Conservation (phyloP, 1,140 invertebrate species). For the Kradibia gibbosae region DNA sequence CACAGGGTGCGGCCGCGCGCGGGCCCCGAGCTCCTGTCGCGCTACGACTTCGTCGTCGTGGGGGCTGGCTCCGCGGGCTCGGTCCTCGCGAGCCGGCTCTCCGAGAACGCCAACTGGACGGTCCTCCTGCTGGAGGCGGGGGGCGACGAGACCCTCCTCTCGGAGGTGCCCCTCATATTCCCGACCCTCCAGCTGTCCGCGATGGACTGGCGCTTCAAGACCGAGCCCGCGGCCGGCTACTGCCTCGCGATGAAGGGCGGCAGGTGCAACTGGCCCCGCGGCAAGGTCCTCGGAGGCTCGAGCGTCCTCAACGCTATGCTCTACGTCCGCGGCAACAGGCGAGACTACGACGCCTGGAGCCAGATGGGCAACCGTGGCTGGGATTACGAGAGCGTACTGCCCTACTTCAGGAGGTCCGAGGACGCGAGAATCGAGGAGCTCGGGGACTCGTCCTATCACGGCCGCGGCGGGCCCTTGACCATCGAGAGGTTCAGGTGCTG, state of each 20-base stretch:
- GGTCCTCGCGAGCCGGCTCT: conserved; percentile 83
- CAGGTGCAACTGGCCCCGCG: conserved; percentile 82
- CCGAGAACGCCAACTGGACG: conserved; percentile 79
- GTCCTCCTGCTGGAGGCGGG: conserved; percentile 88
- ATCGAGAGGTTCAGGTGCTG: conserved; percentile 72
- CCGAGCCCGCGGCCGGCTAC: conserved; percentile 79
- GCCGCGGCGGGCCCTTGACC: conserved; percentile 77
- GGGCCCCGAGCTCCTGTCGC: conserved; percentile 69
- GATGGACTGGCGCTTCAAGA: conserved; percentile 86
- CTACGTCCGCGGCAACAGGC: conserved; percentile 87
- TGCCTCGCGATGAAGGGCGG: conserved; percentile 78
- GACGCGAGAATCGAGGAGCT: conserved; percentile 78
- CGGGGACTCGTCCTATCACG: conserved; percentile 78
- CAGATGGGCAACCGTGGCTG: conserved; percentile 81
- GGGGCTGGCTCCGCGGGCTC: conserved; percentile 89
- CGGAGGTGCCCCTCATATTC: conserved; percentile 83
- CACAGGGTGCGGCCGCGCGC: conserved; percentile 73
- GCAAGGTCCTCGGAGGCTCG: conserved; percentile 86
- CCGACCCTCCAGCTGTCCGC: conserved; percentile 81
- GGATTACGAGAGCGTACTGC: conserved; percentile 84
- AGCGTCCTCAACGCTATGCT: conserved; percentile 92
- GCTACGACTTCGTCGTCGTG: conserved; percentile 84
- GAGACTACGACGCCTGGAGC: conserved; percentile 90
- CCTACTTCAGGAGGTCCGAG: conserved; percentile 86
- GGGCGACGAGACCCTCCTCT: conserved; percentile 81